Base-by-base conservation (phyloP, 2,113 vertebrate species). In the Rhadina sibilatrix region DNA sequence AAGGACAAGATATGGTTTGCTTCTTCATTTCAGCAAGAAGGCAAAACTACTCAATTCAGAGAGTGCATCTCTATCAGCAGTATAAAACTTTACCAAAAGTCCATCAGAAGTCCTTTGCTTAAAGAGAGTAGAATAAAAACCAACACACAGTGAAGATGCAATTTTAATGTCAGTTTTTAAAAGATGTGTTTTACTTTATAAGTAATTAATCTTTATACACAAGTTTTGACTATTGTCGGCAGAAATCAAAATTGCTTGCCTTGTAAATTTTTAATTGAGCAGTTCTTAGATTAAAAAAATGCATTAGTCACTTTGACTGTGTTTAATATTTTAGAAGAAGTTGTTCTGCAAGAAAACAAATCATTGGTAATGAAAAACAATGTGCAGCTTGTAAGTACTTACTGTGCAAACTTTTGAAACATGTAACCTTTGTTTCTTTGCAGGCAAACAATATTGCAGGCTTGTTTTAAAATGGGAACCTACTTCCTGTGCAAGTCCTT, bases 171-270 rank as follows among this genome's bases (percentile, higher is more conserved):
- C 59, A 76, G 82, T 92, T 97, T 96, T 96, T 77, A 89, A 95
- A 90, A 97, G 91, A 97, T 92, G 95, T 96, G 94, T 96, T 97
- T 97, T 96, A 94, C 94, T 96, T 97, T 97, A 98, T 98, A 97
- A 97, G 95, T 90, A 97, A 98, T 99, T 95, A 99, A 99, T 99
- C 97, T 96, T 98, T 92, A 99, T 98, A 90, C 98, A 98, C 90
- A 98, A 97, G 97, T 98, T 99, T 98, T 98, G 96, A 98, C 97
- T 97, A 98, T 98, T 98, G 98, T 96, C 61, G 97, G 97, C 97
- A 98, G 98, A 98, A 98, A 99, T 99, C 98, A 98, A 98, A 98
- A 98, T 99, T 99, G 98, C 98, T 97, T 98, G 97, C 97, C 95
- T 97, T 97, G 97, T 99, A 98, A 99, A 99, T 98, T 98, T 99